phyloP scores from a whole-genome alignment of 2,113 vertebrate genomes.

The Willisornis vidua region DNA sequence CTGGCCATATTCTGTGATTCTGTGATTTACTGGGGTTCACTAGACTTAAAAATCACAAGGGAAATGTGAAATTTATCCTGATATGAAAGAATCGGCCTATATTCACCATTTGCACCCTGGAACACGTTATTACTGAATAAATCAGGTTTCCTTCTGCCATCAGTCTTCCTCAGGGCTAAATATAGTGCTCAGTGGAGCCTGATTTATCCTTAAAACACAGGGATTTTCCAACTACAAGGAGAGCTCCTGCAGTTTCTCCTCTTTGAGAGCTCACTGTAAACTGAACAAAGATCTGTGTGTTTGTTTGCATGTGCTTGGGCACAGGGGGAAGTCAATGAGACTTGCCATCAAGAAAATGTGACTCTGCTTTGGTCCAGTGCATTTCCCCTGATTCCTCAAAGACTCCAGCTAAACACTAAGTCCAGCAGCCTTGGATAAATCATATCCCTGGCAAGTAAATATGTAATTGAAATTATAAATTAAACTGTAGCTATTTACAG shows the following conservation, averaged over 20 bases:
- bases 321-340: rapidly evolving
- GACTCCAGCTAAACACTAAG: neutral
- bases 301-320: neutral
- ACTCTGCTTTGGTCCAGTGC: neutral
- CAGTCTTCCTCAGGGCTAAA: neutral
- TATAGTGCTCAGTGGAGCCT: neutral
- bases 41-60: neutral
- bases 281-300: neutral
- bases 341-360: neutral
- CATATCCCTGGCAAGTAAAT: neutral
- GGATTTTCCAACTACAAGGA: neutral
- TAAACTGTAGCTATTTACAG: neutral
- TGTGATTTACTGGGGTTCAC: neutral
- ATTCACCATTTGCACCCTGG: neutral
- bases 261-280: neutral
- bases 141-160: neutral
- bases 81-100: neutral
- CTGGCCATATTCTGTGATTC: neutral
- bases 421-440: neutral
- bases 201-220: neutral
- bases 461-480: neutral
- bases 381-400: neutral
- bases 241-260: neutral
- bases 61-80: neutral
- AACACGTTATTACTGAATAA: neutral